A percentile compares a stretch with the other conserved stretches of the same genome.
These are phyloP conservation scores for Melopsittacus undulatus DNA, from an alignment of 2,797 vertebrate genomes.

Conservation along the genomic window DNA sequence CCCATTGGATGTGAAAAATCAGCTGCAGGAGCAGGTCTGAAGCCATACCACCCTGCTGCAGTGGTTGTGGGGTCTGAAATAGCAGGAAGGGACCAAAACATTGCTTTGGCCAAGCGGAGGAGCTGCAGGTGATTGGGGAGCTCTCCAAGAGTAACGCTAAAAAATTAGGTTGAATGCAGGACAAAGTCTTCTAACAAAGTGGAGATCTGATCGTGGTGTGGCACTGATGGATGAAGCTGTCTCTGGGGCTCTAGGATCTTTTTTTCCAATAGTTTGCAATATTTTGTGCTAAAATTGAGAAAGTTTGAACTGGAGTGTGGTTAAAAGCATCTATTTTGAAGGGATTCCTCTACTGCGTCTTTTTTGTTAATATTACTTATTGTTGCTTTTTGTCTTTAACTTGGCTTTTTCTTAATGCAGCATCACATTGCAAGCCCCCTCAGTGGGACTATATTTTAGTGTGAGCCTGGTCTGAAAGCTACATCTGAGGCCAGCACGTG, in stretches of 20 bases:
- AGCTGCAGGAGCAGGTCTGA: neutral
- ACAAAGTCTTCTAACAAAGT: neutral
- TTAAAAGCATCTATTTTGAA: neutral
- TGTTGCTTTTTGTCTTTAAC: neutral
- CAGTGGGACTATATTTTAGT: neutral
- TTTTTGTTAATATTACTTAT: neutral
- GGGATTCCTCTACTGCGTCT: neutral
- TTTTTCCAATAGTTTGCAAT: neutral
- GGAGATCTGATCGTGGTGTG: fast-evolving
- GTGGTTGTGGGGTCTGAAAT: neutral
- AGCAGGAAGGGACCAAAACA: neutral
- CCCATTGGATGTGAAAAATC: neutral
- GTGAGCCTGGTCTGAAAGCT: neutral
- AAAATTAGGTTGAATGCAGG: neutral
- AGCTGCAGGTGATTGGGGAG: neutral
- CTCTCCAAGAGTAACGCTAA: neutral
- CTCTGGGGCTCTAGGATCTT: neutral
- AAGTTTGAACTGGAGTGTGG: neutral
- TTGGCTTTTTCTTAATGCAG: neutral
- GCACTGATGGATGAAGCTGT: neutral
- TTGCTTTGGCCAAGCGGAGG: neutral
- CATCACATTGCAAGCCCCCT: neutral
- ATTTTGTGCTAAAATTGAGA: neutral
- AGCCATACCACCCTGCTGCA: neutral
- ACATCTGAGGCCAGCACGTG: neutral